These are phyloP conservation scores for Dipodomys spectabilis DNA, from an alignment of 2,113 vertebrate species.

Conservation along the genomic window DNA sequence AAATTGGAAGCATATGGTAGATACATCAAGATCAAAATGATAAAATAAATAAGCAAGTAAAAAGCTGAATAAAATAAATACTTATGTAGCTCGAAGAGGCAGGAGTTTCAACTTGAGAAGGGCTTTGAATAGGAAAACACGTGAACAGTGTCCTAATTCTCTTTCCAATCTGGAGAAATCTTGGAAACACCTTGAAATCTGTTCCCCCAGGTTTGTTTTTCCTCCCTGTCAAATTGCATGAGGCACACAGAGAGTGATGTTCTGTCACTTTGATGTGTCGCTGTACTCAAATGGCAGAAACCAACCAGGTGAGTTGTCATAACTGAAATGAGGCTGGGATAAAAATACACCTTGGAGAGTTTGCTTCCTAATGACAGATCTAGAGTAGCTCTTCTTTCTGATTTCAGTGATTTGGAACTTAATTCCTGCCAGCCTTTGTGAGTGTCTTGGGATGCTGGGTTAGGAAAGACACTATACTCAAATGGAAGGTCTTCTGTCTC, in stretches of 20 bases:
- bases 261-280: slow-evolving; percentile 60
- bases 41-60: background rate
- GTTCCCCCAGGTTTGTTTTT: slow-evolving; percentile 28
- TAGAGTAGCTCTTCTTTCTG: slow-evolving; percentile 65
- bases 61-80: background rate
- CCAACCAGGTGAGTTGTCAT: slow-evolving; percentile 72
- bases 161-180: background rate
- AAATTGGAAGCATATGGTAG: background rate
- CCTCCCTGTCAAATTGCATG: background rate
- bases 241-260: slow-evolving; percentile 16
- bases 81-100: background rate
- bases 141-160: background rate
- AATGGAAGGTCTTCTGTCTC: slow-evolving; percentile 30
- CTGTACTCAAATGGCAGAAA: slow-evolving; percentile 68
- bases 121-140: background rate
- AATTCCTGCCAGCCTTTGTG: slow-evolving; percentile 46
- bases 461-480: background rate
- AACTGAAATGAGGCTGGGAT: slow-evolving; percentile 61
- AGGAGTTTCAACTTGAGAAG: slow-evolving; percentile 17
- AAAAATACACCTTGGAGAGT: slow-evolving; percentile 68
- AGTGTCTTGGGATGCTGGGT: background rate
- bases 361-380: slow-evolving; percentile 72
- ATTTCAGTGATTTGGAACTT: slow-evolving; percentile 72
- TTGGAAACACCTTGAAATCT: slow-evolving; percentile 33
- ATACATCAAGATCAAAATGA: background rate